phyloP scores from a whole-genome alignment of 2,888 invertebrate species.

The Cheilosia scutellata region DNA sequence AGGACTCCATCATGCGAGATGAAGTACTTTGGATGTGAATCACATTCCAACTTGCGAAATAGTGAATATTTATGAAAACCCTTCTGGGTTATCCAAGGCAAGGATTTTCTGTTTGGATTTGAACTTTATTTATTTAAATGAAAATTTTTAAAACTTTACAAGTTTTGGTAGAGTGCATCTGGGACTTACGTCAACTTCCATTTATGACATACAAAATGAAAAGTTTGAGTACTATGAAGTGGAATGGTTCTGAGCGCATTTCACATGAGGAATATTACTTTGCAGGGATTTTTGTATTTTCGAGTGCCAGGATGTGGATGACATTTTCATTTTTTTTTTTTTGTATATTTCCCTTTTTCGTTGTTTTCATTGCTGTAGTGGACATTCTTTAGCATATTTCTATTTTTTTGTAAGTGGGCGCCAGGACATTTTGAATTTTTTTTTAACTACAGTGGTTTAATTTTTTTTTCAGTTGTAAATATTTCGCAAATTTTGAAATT shows the following conservation, averaged over 20 bases:
- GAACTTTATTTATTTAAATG: neutral
- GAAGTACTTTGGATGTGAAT: neutral
- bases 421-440: too few relatives aligned
- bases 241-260: conserved; percentile 20
- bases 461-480: too few relatives aligned
- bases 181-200: neutral
- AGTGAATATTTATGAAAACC: conserved; percentile 29
- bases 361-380: neutral
- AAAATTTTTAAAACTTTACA: too few relatives aligned
- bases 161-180: neutral
- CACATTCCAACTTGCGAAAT: conserved; percentile 16
- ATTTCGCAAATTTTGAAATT: too few relatives aligned
- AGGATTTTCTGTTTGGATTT: neutral
- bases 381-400: neutral
- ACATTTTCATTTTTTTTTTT: neutral
- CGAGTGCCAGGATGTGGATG: conserved; percentile 4
- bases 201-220: conserved; percentile 1
- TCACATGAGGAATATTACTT: conserved; percentile 1
- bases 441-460: too few relatives aligned
- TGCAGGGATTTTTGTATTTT: neutral
- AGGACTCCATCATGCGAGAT: neutral
- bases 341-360: neutral
- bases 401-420: too few relatives aligned
- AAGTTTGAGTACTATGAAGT: conserved; percentile 19
- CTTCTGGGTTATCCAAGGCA: neutral